Evolutionary conservation across 2,797 vertebrate species (phyloP), one percentile per base, ranked within the genome.

Genomic region (Poeciliopsis gracilis): DNA sequence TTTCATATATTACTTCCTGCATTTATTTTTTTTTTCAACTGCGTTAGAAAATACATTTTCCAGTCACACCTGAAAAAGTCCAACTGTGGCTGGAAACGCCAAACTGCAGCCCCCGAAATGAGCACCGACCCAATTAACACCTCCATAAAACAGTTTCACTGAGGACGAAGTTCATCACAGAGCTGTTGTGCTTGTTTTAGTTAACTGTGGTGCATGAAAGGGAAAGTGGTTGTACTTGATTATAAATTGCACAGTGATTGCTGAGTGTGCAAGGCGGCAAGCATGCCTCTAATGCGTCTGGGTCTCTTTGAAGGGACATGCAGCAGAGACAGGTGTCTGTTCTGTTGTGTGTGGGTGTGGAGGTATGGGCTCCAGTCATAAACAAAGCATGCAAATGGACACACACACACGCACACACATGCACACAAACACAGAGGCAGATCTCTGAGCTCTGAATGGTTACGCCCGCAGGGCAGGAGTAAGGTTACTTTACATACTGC

Each of bases 401-500:
- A 79, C 83, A 66, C 77, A 82, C 84, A 66, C 18, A 63, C 16
- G 1, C 83, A 66, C 77, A 82, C 84, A 38, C 18, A 63, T 3
- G 2, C 28, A 59, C n/a, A 66, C 70, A 84, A 88, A 87, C 90
- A 91, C 90, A 88, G 87, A 90, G 53, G 79, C 84, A 76, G 84
- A 66, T 90, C 88, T 90, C 84, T 77, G 86, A 86, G 86, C 72
- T 28, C 78, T 92, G 91, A 92, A 93, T 90, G 85, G 91, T 81
- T 88, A 80, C 85, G 87, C 90, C 89, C 59, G 87, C 82, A 49
- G 92, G 93, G 92, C 89, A 93, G 89, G 89, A 92, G 88, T 88
- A 87, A 90, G 91, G 93, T 93, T 94, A 94, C 91, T 97, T 97
- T 97, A 96, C 95, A 95, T 96, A 96, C 95, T 93, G 92, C 94